Base-by-base conservation (phyloP, 2,888 invertebrate genomes). In the Watsonalla binaria region DNA sequence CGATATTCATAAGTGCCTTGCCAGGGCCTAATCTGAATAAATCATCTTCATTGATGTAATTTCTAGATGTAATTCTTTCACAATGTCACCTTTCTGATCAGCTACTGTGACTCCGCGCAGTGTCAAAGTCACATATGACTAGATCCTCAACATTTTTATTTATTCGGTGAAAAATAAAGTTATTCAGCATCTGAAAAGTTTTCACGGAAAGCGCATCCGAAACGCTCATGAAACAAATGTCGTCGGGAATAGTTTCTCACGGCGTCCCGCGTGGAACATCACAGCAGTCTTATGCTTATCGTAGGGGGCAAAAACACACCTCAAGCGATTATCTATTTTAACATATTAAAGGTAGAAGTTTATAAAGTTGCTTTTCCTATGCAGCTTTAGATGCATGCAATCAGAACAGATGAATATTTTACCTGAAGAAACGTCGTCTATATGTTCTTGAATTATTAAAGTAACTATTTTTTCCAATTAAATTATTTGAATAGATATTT, bases 231-330 rank as follows among this genome's bases (percentile, higher is more conserved):
- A 78, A 81, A 83, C 84, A 86, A 86, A 86, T 86, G 86, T 84
- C 78, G 81, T 66, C 80, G 74, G 70, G 76, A 76, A 78, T 85
- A 80, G 81, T 78, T 86, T 86, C 86, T 82, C 87, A 85, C 85
- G 82, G 78, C 73, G 66, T 75, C 74, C 73, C 68, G 74, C 70
- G 74, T 72, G 73, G 76, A 78, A 78, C 82, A 82, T 80, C 81
- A 76, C 80, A 77, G 70, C 70, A 78, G 73, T 77, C 79, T 80
- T 78, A 79, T 70, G 74, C 74, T 64, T 55, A 54, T 56, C 8
- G 56, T 35, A 53, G 60, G 73, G 73, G 46, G n/a, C 42, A 68
- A 72, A 64, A 51, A n/a, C 63, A 14, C 42, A 49, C 55, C 51
- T 8, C 5, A 45, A 34, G 55, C 63, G 61, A 51, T 48, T 51